phyloP scores from a whole-genome alignment of 2,888 invertebrate genomes.

The Cephus sareptanus region DNA sequence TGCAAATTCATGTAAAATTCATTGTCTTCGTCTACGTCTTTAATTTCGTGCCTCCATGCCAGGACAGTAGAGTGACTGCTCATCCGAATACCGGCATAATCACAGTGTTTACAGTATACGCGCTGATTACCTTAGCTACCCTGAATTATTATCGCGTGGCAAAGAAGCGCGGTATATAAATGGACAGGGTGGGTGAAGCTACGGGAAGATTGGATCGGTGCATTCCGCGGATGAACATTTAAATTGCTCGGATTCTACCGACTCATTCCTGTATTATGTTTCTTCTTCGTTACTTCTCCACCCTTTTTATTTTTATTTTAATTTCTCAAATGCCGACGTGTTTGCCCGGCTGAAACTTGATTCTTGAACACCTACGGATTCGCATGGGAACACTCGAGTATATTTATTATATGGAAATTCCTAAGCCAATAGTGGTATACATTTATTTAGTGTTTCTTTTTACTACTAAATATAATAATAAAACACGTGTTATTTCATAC shows the following conservation, averaged over 20 bases:
- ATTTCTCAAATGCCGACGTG: background rate
- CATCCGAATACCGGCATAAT: slow-evolving; percentile 24
- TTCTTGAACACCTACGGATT: background rate
- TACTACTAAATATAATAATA: background rate
- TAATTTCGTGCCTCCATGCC: background rate
- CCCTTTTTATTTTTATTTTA: background rate
- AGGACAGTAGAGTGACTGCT: slow-evolving; percentile 2
- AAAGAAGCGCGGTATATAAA: slow-evolving; percentile 37
- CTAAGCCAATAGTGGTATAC: background rate
- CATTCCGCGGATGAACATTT: slow-evolving; percentile 41
- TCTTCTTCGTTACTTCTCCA: background rate
- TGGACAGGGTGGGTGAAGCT: slow-evolving; percentile 39
- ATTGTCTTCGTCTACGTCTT: background rate
- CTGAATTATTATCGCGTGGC: slow-evolving; percentile 43
- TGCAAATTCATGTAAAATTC: background rate
- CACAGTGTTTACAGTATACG: slow-evolving; percentile 19
- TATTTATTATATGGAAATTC: background rate
- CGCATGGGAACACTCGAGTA: background rate
- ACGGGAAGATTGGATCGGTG: slow-evolving; percentile 44
- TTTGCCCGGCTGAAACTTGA: background rate
- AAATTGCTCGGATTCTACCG: slow-evolving; percentile 28
- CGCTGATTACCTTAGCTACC: slow-evolving; percentile 27
- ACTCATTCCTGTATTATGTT: slow-evolving; percentile 2
- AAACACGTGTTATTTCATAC: background rate
- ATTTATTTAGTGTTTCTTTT: background rate